Evolutionary conservation across 2,888 invertebrate species (phyloP), one percentile per base, ranked within the genome.

Genomic region (Caenorhabditis sp.): DNA sequence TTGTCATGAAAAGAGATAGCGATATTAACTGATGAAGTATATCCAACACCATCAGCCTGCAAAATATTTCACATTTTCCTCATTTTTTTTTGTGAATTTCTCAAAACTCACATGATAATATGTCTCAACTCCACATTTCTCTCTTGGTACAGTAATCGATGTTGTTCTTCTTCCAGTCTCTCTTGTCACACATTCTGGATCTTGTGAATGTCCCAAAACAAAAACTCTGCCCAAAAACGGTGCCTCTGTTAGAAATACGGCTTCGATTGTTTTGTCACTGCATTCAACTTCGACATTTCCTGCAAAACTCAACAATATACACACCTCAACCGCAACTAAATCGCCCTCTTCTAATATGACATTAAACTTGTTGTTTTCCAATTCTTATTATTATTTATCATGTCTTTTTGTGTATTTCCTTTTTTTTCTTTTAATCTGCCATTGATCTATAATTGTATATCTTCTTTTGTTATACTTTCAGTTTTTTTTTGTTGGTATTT

Each of bases 1-100:
- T 86, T 82, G 31, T 83, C 78, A 75, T 88, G 87, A 77, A 87
- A 87, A 1, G 86, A 85, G 49, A 87, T 82, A 79, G 87, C 82
- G 27, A 88, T 79, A 69, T 87, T 88, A 14, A 83, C 81, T 24
- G 82, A 85, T 54, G 85, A 82, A 58, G 84, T 81, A 58, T 86
- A 81, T 0, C 87, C 87, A 26, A 84, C 84, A 19, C 87, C 87
- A 66, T 86, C 80, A 26, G 74, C 76, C 84, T 85, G 66, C 58
- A 85, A 76, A 5, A 17, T 17, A 54, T 23, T 8, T 23, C 53
- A 43, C 64, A 62, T 26, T 55, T 62, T 55, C n/a, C n/a, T n/a
- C n/a, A n/a, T n/a, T n/a, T n/a, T n/a, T n/a, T n/a, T n/a, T n/a
- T n/a, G n/a, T n/a, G n/a, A n/a, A 14, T 27, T 6, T 17, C 5